Evolutionary conservation across 2,113 vertebrate species (phyloP).

Genomic region (Labrus mixtus): DNA sequence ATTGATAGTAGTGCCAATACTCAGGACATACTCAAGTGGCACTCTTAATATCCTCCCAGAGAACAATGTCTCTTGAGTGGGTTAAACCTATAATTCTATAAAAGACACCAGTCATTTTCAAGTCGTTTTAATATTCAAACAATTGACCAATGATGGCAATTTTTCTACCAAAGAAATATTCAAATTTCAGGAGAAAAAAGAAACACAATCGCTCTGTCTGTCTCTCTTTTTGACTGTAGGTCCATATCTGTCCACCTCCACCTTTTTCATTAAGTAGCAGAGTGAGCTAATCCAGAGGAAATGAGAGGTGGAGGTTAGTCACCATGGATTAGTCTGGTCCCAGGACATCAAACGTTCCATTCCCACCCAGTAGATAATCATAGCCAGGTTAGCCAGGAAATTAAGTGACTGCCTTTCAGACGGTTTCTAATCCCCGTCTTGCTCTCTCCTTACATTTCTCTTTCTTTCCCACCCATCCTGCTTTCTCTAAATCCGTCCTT

Average conservation of each 20-base stretch:
- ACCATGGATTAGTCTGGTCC: conserved; percentile 79
- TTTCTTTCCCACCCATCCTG: conserved; percentile 56
- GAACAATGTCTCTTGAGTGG: background rate
- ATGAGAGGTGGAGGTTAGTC: conserved; percentile 81
- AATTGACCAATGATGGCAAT: background rate
- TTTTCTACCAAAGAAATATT: background rate
- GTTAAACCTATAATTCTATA: background rate
- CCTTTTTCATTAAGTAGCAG: conserved; percentile 75
- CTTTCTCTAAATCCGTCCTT: conserved; percentile 33
- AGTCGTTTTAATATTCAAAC: conserved; percentile 1
- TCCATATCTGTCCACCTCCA: conserved; percentile 59
- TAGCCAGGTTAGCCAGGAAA: conserved; percentile 80
- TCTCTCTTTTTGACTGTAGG: conserved; percentile 15
- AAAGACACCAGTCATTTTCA: background rate
- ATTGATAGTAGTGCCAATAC: background rate
- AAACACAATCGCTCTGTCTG: background rate
- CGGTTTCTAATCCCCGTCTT: conserved; percentile 70
- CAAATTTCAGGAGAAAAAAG: background rate
- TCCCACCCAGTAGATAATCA: conserved; percentile 81
- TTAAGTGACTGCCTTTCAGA: conserved; percentile 76
- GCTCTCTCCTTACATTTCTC: conserved; percentile 68
- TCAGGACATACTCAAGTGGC: too few relatives aligned
- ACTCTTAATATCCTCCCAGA: background rate
- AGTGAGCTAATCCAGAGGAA: conserved; percentile 76
- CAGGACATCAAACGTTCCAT: conserved; percentile 77